A percentile compares a stretch with the other conserved stretches of the same genome.
These are phyloP conservation scores for Cremastinae sp. DNA, from an alignment of 2,888 invertebrate species.

Conservation along the genomic window DNA sequence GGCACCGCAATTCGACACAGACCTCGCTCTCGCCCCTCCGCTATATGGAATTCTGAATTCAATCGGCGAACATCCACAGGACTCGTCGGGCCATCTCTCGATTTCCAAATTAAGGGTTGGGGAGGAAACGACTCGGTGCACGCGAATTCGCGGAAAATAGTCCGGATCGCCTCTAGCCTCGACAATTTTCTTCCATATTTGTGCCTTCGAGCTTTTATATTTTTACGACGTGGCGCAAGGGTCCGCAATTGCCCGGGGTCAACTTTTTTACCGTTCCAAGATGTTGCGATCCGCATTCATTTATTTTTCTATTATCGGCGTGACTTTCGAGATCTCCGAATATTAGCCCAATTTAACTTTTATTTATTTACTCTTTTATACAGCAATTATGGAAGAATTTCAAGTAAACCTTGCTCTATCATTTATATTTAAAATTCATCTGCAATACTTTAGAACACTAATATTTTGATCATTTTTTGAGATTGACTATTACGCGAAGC, in stretches of 20 bases:
- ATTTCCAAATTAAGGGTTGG: conserved; percentile 73
- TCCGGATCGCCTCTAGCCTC: conserved; percentile 30
- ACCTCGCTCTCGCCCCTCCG: conserved; percentile 65
- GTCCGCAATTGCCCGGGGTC: conserved; percentile 38
- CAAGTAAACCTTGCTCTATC: too few species aligned
- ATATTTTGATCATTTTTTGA: too few species aligned
- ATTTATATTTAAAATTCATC: too few species aligned
- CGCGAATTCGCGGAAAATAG: conserved; percentile 10
- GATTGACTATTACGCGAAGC: too few species aligned
- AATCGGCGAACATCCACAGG: conserved; percentile 68
- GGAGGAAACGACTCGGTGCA: conserved; percentile 41
- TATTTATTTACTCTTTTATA: too few species aligned
- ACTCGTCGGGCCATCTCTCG: conserved; percentile 64
- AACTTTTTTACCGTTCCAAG: conserved; percentile 52
- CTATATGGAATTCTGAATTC: conserved; percentile 76
- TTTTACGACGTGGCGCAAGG: conserved; percentile 61
- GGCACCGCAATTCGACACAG: conserved; percentile 76
- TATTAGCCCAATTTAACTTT: too few species aligned
- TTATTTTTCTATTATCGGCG: conserved; percentile 14
- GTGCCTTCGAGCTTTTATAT: conserved; percentile 13
- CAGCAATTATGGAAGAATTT: too few species aligned
- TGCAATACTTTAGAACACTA: too few species aligned
- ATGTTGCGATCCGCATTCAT: conserved; percentile 50
- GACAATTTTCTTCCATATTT: conserved; percentile 27
- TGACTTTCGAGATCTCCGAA: too few species aligned